Evolutionary conservation across 2,797 vertebrate genomes (phyloP).

Genomic region (Scolopax bukidnonensis): DNA sequence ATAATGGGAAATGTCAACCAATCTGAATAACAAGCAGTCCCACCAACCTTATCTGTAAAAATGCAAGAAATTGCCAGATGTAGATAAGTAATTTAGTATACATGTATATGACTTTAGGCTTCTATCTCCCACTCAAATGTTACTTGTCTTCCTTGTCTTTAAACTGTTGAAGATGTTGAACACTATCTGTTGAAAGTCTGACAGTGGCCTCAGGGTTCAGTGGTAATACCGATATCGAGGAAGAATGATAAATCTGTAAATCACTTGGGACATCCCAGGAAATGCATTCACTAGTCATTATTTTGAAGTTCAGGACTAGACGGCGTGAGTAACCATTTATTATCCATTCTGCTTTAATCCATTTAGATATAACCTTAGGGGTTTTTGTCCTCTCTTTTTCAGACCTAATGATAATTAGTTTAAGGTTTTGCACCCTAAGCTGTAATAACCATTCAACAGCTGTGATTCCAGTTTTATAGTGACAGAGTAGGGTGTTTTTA

Average conservation of each 20-base stretch:
- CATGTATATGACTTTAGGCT: not conserved
- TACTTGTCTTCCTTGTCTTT: not conserved
- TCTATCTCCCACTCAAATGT: not conserved
- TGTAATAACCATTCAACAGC: not conserved
- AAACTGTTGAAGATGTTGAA: not conserved
- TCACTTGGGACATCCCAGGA: not conserved
- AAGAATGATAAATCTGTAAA: not conserved
- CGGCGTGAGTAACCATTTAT: not conserved
- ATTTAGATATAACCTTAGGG: not conserved
- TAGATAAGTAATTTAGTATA: not conserved
- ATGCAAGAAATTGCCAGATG: not conserved
- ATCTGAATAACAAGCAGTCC: not conserved
- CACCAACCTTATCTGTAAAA: not conserved
- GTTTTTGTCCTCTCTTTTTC: not conserved
- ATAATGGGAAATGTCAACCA: not conserved
- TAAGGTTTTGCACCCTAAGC: constrained; percentile 5
- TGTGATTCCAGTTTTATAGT: not conserved
- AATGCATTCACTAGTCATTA: not conserved
- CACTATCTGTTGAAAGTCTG: not conserved
- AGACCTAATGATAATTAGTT: not conserved
- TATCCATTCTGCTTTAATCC: not conserved
- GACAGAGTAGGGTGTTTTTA: not conserved
- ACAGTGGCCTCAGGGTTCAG: not conserved
- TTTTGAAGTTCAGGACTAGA: constrained; percentile 1
- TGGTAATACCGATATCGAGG: not conserved